phyloP scores from a whole-genome alignment of 2,888 invertebrate species.

The Tyria jacobaeae region DNA sequence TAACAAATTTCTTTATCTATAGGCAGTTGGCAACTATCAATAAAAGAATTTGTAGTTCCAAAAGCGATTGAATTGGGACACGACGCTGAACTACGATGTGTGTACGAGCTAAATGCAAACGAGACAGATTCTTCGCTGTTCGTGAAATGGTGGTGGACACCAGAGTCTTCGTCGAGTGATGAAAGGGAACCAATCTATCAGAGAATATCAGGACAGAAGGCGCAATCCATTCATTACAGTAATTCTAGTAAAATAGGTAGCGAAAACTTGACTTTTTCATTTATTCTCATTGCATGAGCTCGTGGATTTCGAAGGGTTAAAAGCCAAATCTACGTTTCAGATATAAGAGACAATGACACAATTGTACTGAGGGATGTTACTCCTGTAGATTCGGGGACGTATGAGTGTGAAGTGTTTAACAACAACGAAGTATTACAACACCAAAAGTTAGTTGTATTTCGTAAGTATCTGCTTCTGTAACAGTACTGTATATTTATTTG shows the following conservation, averaged over 20 bases:
- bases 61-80: slow-evolving; percentile 58
- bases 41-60: slow-evolving; percentile 73
- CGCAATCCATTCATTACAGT: slow-evolving; percentile 46
- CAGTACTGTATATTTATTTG: not conserved
- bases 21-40: slow-evolving; percentile 70
- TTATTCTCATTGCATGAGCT: not conserved
- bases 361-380: slow-evolving; percentile 61
- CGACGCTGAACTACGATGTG: slow-evolving; percentile 64
- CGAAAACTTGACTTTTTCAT: not conserved
- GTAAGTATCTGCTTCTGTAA: slow-evolving; percentile 60
- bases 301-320: not conserved
- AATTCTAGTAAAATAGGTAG: slow-evolving; percentile 49
- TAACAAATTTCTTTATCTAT: slow-evolving; percentile 19
- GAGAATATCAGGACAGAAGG: slow-evolving; percentile 53
- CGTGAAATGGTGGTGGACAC: slow-evolving; percentile 78
- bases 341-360: slow-evolving; percentile 62
- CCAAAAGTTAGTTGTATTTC: slow-evolving; percentile 66
- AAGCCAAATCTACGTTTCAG: slow-evolving; percentile 56
- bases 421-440: slow-evolving; percentile 60
- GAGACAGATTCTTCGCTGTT: slow-evolving; percentile 55
- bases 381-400: slow-evolving; percentile 68
- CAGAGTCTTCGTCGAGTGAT: slow-evolving; percentile 50
- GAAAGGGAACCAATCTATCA: slow-evolving; percentile 66
- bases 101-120: slow-evolving; percentile 49
- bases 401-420: slow-evolving; percentile 73